These are phyloP conservation scores for Dunckerocampus dactyliophorus DNA, from an alignment of 2,113 vertebrate genomes.

Conservation along the genomic window DNA sequence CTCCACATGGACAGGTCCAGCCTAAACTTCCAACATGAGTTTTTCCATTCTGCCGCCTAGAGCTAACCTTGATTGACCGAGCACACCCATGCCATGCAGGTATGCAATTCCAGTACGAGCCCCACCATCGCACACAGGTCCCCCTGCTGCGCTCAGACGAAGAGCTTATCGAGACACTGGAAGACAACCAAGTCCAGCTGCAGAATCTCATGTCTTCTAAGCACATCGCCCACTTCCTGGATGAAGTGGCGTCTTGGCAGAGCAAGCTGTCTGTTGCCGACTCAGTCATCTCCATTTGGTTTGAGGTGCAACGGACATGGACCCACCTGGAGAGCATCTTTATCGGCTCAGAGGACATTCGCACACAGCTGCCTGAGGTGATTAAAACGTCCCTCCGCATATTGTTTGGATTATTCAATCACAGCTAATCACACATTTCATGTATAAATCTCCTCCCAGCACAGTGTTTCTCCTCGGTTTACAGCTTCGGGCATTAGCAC, in stretches of 20 bases:
- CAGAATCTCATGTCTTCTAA: conserved; percentile 92
- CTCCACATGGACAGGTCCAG: conserved; percentile 60
- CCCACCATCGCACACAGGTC: conserved; percentile 73
- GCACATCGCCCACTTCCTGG: conserved; percentile 85
- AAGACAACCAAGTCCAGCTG: conserved; percentile 95
- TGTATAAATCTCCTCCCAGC: not conserved
- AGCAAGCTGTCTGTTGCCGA: conserved; percentile 80
- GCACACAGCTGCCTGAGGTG: conserved; percentile 90
- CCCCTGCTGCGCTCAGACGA: conserved; percentile 80
- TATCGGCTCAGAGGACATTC: conserved; percentile 90
- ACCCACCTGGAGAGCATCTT: conserved; percentile 95
- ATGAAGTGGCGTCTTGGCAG: conserved; percentile 89
- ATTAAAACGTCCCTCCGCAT: not conserved
- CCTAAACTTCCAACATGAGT: not conserved
- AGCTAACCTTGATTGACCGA: not conserved
- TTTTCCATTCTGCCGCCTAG: not conserved
- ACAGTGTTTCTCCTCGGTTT: too few species aligned
- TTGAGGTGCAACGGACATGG: conserved; percentile 89
- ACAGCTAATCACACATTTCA: conserved; percentile 2
- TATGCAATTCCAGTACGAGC: conserved; percentile 87
- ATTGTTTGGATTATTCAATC: not conserved
- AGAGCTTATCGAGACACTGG: conserved; percentile 87
- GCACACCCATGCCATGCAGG: conserved; percentile 20
- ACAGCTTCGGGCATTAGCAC: too few species aligned
- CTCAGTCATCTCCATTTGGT: conserved; percentile 85